These are phyloP conservation scores for Podarcis raffonei DNA, from an alignment of 2,113 vertebrate genomes.

Conservation along the genomic window DNA sequence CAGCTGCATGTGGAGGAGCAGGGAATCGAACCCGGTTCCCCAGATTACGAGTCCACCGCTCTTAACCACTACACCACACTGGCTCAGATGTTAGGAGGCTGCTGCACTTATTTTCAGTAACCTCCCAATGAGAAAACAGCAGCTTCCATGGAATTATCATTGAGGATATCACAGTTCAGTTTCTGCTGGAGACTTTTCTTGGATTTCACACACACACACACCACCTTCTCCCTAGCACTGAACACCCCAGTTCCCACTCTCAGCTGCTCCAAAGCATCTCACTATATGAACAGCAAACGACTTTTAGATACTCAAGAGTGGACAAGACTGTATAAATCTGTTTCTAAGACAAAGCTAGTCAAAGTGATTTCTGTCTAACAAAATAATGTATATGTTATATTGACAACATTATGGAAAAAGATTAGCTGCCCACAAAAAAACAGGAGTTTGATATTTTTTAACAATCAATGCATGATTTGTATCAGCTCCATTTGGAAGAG, in stretches of 20 bases:
- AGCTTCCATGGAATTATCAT: neutral
- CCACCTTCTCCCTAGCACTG: neutral
- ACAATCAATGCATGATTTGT: neutral
- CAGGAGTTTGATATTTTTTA: neutral
- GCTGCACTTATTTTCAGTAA: neutral
- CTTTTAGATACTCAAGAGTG: neutral
- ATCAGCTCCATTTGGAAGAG: neutral
- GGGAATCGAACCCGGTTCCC: too few species aligned
- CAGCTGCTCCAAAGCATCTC: neutral
- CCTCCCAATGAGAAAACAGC: neutral
- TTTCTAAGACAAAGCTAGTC: neutral
- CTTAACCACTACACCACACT: too few species aligned
- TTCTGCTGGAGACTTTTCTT: neutral
- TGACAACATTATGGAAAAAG: neutral
- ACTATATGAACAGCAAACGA: neutral
- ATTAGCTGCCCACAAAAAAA: neutral
- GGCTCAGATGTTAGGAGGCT: neutral
- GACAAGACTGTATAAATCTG: neutral
- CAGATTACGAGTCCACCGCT: too few species aligned
- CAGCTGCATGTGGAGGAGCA: too few species aligned
- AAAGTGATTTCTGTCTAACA: neutral
- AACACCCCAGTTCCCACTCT: neutral
- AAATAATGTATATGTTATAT: neutral
- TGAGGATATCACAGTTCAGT: neutral
- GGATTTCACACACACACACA: neutral